Percentiles rank a stretch among this genome's conserved stretches.
Conservation (phyloP, 1,140 invertebrate genomes). For the Thalassaphorura encarpata region DNA sequence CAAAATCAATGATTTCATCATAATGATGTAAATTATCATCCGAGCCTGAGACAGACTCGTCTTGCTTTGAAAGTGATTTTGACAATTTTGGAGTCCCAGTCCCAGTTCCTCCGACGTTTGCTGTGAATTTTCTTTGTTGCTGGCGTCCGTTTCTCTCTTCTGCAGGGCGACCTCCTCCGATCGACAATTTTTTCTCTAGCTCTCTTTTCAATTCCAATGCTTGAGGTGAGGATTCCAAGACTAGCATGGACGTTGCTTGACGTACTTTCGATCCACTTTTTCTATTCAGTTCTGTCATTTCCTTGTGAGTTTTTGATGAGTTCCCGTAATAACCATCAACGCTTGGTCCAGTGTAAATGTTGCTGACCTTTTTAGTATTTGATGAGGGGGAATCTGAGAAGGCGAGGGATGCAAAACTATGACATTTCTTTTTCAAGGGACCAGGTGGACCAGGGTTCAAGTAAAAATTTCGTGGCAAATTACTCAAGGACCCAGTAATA, state of each 20-base stretch:
- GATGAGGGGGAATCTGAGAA: neutral
- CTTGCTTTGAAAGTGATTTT: too few species aligned
- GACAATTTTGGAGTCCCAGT: too few species aligned
- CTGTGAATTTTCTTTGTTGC: too few species aligned
- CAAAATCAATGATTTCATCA: slow-evolving; percentile 16
- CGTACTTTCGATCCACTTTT: slow-evolving; percentile 7
- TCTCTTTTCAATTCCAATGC: slow-evolving; percentile 21
- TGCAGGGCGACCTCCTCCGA: too few species aligned
- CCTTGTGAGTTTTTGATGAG: too few species aligned
- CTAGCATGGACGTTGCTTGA: slow-evolving; percentile 21
- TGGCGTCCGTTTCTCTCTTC: too few species aligned
- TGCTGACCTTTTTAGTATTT: too few species aligned
- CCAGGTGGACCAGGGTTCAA: slow-evolving; percentile 15
- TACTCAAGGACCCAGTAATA: slow-evolving; percentile 12
- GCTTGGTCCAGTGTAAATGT: too few species aligned
- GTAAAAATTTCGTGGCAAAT: slow-evolving; percentile 26
- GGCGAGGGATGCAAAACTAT: slow-evolving; percentile 22
- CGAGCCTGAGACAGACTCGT: too few species aligned
- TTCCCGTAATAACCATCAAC: too few species aligned
- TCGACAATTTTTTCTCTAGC: too few species aligned
- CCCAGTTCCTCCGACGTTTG: too few species aligned
- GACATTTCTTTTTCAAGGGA: slow-evolving; percentile 25
- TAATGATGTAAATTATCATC: slow-evolving; percentile 13
- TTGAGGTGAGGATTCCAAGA: slow-evolving; percentile 17
- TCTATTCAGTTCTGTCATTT: neutral